Evolutionary conservation across 2,113 vertebrate genomes (phyloP).

Genomic region (Tachysurus vachellii): DNA sequence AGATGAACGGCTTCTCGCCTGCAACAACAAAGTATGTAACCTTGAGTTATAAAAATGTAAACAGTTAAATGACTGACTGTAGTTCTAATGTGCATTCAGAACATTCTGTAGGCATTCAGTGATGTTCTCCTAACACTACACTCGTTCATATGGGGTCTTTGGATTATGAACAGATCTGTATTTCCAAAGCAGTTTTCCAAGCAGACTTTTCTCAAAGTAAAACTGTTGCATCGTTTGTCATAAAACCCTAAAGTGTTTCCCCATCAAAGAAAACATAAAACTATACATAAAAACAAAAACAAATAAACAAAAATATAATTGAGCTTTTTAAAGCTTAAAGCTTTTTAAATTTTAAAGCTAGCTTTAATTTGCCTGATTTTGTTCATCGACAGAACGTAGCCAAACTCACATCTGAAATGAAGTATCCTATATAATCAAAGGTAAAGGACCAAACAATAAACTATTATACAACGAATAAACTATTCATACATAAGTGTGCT

Average conservation of each 20-base stretch:
- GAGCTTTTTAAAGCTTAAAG: not conserved
- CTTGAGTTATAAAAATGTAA: not conserved
- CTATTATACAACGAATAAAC: not conserved
- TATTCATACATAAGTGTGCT: not conserved
- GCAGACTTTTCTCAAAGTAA: not conserved
- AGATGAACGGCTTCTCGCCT: slow-evolving; percentile 99
- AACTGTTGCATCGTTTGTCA: not conserved
- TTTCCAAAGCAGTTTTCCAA: not conserved
- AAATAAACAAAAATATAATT: not conserved
- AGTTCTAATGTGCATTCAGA: not conserved
- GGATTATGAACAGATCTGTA: not conserved
- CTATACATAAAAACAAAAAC: not conserved
- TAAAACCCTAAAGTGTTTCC: not conserved
- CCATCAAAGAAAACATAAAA: not conserved
- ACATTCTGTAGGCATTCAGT: not conserved
- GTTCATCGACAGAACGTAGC: not conserved
- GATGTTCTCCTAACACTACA: not conserved
- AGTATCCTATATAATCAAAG: not conserved
- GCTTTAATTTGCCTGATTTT: too few relatives aligned
- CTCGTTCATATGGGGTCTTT: not conserved
- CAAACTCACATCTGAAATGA: not conserved
- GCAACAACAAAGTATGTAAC: slow-evolving; percentile 30
- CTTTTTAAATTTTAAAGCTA: not conserved
- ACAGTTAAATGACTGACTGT: not conserved
- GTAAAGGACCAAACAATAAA: not conserved